Evolutionary conservation across 1,140 invertebrate genomes (phyloP).

Genomic region (Delia radicum): DNA sequence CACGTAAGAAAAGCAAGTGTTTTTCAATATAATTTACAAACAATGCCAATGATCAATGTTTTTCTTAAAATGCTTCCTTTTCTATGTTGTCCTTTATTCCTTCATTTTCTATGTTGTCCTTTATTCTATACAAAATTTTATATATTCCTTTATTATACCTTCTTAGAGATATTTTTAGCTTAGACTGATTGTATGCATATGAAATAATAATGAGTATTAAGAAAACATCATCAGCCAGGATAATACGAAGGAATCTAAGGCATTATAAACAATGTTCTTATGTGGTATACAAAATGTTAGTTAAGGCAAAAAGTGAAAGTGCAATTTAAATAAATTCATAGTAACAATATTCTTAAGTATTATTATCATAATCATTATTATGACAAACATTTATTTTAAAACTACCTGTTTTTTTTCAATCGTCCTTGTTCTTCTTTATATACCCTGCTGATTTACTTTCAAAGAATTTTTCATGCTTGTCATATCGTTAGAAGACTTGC

Average conservation of each 20-base stretch:
- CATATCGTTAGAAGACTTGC: not conserved
- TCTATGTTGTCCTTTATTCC: not conserved
- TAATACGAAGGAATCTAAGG: not conserved
- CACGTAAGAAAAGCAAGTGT: conserved; percentile 9
- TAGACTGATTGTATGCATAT: conserved; percentile 25
- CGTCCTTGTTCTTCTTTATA: too few relatives aligned
- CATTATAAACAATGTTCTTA: too few relatives aligned
- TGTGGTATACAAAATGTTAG: too few relatives aligned
- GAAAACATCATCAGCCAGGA: not conserved
- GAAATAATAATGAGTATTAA: conserved; percentile 6
- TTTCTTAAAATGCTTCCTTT: too few relatives aligned
- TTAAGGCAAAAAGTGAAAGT: conserved; percentile 5
- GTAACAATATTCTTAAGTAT: not conserved
- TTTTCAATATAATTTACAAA: not conserved
- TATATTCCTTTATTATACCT: not conserved
- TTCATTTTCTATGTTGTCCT: not conserved
- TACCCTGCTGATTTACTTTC: not conserved
- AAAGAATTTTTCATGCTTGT: conserved; percentile 7
- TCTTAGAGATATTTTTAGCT: conserved; percentile 1
- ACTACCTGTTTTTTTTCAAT: too few relatives aligned
- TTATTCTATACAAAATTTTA: not conserved
- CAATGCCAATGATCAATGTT: not conserved
- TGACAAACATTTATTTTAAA: not conserved
- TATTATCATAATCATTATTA: not conserved
- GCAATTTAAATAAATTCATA: conserved; percentile 16